Conservation (phyloP, 2,113 vertebrate genomes). For the Castor canadensis region DNA sequence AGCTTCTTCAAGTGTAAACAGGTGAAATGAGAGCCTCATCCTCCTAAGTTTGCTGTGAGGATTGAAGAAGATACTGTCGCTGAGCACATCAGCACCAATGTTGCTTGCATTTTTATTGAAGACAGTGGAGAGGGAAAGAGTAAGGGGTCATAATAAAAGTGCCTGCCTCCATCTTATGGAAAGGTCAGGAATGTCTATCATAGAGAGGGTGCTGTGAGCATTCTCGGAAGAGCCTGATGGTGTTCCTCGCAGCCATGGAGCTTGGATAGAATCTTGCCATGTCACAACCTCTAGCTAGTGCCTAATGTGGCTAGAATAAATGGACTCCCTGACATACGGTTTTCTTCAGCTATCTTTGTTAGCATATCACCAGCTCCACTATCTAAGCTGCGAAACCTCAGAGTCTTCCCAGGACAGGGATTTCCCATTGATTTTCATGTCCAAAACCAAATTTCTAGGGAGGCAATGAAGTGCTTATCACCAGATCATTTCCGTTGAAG, state of each 20-base stretch:
- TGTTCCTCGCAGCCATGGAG: background rate
- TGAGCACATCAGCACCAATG: no score
- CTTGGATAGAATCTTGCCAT: background rate
- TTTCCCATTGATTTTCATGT: background rate
- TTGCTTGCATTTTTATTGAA: background rate
- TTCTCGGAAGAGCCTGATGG: background rate
- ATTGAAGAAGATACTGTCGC: background rate
- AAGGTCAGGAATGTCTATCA: background rate
- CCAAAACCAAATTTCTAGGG: slow-evolving; percentile 9
- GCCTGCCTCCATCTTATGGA: background rate
- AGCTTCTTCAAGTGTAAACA: background rate
- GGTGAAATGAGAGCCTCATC: background rate
- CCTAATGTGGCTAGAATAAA: background rate
- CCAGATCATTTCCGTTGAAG: background rate
- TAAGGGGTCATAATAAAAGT: background rate
- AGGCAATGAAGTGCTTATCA: background rate
- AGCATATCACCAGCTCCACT: background rate
- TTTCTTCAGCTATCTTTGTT: background rate
- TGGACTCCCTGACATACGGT: background rate
- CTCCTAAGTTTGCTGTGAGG: background rate
- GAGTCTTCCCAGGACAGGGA: background rate
- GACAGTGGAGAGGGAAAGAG: background rate
- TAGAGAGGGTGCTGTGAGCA: background rate
- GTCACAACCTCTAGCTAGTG: background rate
- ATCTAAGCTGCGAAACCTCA: background rate